phyloP scores from a whole-genome alignment of 2,888 invertebrate genomes.

The Ectobius pallidus region DNA sequence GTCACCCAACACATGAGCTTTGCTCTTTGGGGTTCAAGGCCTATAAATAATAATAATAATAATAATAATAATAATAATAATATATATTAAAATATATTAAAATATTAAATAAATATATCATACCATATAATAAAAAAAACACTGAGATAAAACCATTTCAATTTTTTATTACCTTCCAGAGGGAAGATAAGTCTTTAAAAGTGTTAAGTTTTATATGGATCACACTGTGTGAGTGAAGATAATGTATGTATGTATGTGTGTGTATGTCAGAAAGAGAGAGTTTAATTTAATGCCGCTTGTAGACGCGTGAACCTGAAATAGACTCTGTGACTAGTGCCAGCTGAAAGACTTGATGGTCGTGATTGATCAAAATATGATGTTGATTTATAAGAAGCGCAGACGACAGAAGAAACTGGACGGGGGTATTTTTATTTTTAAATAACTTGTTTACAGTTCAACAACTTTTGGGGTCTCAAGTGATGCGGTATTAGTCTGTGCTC shows the following conservation, averaged over 20 bases:
- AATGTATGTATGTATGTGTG: background rate
- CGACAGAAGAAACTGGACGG: background rate
- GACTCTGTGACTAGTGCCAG: conserved; percentile 19
- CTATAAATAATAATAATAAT: too few species aligned
- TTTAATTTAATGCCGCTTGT: conserved; percentile 27
- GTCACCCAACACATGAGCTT: too few species aligned
- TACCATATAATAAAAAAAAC: too few species aligned
- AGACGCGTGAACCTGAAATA: conserved; percentile 25
- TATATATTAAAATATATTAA: too few species aligned
- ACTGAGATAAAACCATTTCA: too few species aligned
- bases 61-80: too few species aligned
- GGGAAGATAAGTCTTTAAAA: too few species aligned
- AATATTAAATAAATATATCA: too few species aligned
- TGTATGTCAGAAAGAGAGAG: background rate
- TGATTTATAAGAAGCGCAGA: background rate
- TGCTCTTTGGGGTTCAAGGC: too few species aligned
- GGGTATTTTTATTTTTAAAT: background rate
- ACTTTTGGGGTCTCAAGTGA: background rate
- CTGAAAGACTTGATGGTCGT: conserved; percentile 4
- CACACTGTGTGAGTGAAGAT: background rate
- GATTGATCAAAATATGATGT: conserved; percentile 39
- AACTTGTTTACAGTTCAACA: conserved; percentile 7
- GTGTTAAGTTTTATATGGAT: too few species aligned
- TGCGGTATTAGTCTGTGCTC: background rate
- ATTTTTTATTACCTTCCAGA: too few species aligned